These are phyloP conservation scores for Petroica traversi DNA, from an alignment of 2,113 vertebrate genomes.

Conservation along the genomic window DNA sequence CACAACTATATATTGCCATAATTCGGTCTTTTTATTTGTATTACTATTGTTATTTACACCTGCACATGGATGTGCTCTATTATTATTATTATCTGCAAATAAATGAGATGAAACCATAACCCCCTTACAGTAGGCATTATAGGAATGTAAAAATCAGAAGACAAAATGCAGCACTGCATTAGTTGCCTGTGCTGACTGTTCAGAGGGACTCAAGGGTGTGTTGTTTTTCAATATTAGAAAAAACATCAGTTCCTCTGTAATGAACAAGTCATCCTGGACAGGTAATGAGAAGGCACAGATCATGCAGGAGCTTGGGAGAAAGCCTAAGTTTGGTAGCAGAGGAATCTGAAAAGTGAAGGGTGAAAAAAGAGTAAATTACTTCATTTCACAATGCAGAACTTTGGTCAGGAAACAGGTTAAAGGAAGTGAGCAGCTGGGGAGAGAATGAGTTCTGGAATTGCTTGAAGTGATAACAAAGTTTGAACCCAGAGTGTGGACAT, in stretches of 20 bases:
- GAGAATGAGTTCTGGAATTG: background rate
- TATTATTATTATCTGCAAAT: background rate
- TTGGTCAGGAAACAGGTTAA: background rate
- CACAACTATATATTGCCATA: background rate
- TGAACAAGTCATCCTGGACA: background rate
- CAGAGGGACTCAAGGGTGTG: background rate
- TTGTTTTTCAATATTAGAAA: background rate
- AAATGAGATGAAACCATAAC: background rate
- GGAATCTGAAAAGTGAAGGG: background rate
- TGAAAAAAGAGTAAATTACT: background rate
- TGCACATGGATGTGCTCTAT: background rate
- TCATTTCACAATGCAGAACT: background rate
- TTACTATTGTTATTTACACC: background rate
- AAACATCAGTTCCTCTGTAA: background rate
- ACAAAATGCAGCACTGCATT: background rate
- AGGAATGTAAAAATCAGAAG: background rate
- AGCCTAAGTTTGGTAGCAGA: background rate
- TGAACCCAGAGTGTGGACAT: background rate
- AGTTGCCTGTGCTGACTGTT: background rate
- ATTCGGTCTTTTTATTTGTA: background rate
- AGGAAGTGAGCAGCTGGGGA: background rate
- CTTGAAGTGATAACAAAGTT: background rate
- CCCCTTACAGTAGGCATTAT: background rate
- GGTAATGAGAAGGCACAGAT: background rate
- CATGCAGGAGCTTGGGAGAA: background rate